Conservation (phyloP, 2,888 invertebrate species). For the Aleiodes testaceus region DNA sequence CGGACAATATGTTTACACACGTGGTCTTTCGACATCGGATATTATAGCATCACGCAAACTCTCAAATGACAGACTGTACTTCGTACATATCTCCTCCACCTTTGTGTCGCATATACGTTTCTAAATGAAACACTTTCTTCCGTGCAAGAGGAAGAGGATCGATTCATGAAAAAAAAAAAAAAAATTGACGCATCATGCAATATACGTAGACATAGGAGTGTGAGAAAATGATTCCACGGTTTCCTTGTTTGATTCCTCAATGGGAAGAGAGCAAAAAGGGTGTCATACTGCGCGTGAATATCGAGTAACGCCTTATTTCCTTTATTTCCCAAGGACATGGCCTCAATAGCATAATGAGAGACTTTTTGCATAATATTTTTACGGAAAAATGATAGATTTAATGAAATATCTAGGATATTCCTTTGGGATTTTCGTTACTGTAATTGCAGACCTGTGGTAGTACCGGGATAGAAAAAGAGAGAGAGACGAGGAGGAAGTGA, state of each 20-base stretch:
- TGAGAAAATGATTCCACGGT: conserved; percentile 15
- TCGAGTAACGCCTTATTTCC: conserved; percentile 35
- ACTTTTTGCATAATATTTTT: too few relatives aligned
- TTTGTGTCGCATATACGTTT: conserved; percentile 30
- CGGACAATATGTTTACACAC: conserved; percentile 38
- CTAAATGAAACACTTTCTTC: conserved; percentile 31
- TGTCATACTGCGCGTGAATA: conserved; percentile 24
- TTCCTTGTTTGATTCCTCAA: background rate
- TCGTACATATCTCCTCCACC: background rate
- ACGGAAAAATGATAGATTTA: too few relatives aligned
- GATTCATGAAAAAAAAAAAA: conserved; percentile 9
- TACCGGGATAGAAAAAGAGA: background rate
- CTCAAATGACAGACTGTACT: conserved; percentile 16
- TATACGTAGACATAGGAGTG: conserved; percentile 20
- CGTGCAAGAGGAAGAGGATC: conserved; percentile 24
- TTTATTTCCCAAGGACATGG: conserved; percentile 31
- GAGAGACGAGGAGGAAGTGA: background rate
- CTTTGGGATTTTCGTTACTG: too few relatives aligned
- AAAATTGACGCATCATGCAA: conserved; percentile 37
- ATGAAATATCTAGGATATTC: too few relatives aligned
- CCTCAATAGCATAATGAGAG: conserved; percentile 3
- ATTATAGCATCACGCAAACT: conserved; percentile 7
- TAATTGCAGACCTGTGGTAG: too few relatives aligned
- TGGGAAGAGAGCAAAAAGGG: background rate
- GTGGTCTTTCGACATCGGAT: conserved; percentile 24